A percentile compares a stretch with the other conserved stretches of the same genome.
Evolutionary conservation across 64 coral and sea anemone species (phyloP).

Genomic region (Montipora cactus): DNA sequence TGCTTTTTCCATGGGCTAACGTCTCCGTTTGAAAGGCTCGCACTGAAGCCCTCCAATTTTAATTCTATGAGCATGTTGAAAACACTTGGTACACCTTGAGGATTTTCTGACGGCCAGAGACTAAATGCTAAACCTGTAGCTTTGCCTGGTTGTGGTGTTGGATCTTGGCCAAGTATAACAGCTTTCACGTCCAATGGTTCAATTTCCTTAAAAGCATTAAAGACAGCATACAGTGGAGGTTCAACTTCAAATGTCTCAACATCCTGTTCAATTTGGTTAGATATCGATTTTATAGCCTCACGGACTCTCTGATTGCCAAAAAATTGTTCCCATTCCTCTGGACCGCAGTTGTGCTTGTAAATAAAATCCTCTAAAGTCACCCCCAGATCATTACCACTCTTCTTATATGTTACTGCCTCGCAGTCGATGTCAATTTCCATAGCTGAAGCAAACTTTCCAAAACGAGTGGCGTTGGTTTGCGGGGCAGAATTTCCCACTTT

Average conservation of each 20-base stretch:
- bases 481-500: neutral
- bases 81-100: constrained; percentile 1
- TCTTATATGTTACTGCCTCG: neutral
- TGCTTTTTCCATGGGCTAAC: neutral
- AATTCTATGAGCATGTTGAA: constrained; percentile 39
- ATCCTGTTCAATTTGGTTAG: neutral
- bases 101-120: neutral
- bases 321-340: neutral
- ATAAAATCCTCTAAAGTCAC: neutral
- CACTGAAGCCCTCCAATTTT: neutral
- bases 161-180: constrained; percentile 49
- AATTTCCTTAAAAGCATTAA: neutral
- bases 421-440: neutral
- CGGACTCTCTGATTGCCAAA: neutral
- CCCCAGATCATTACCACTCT: no score
- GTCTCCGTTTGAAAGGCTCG: neutral
- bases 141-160: constrained; percentile 37
- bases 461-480: neutral
- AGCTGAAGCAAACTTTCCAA: neutral
- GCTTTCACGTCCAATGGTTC: neutral
- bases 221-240: neutral
- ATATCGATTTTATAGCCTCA: neutral
- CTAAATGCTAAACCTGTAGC: constrained; percentile 41
- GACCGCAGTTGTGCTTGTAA: neutral
- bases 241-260: neutral